These are phyloP conservation scores for Aleiodes sp. DNA, from an alignment of 1,140 invertebrate species.

Conservation along the genomic window DNA sequence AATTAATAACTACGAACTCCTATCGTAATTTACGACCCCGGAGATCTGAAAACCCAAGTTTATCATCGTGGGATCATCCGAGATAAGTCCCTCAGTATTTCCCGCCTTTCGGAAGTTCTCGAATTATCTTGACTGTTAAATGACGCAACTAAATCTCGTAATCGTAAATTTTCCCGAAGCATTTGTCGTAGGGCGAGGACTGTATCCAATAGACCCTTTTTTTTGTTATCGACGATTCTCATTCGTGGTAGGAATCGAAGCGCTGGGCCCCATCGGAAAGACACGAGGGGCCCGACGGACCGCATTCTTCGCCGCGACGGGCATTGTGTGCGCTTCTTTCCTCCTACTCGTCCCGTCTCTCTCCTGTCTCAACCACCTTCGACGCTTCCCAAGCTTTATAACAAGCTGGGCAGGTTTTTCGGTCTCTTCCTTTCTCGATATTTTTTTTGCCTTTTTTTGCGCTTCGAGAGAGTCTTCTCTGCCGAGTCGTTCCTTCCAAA, in stretches of 20 bases:
- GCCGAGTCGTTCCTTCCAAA: conserved; percentile 29
- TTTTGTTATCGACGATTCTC: conserved; percentile 2
- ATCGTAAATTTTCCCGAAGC: conserved; percentile 57
- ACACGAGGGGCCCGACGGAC: conserved; percentile 60
- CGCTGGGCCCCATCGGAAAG: too few relatives aligned
- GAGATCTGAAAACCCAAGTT: too few relatives aligned
- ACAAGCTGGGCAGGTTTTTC: conserved; percentile 53
- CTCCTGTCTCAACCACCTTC: conserved; percentile 36
- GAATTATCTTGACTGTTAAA: conserved; percentile 32
- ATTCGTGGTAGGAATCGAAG: neutral
- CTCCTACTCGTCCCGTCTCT: too few relatives aligned
- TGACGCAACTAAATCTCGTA: conserved; percentile 46
- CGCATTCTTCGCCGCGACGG: conserved; percentile 64
- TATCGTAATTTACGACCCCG: too few relatives aligned
- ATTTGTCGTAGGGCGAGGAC: conserved; percentile 50
- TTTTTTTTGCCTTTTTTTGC: conserved; percentile 29
- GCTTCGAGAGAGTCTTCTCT: conserved; percentile 16
- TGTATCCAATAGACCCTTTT: conserved; percentile 17
- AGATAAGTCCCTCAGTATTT: too few relatives aligned
- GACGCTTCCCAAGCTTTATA: conserved; percentile 43
- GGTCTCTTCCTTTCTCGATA: conserved; percentile 23
- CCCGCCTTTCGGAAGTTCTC: neutral
- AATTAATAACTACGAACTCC: too few relatives aligned
- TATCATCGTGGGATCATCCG: too few relatives aligned
- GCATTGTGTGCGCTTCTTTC: conserved; percentile 60